These are phyloP conservation scores for Arbacia lixula DNA, from an alignment of 53 echinoderm and acorn worm species.

Conservation along the genomic window DNA sequence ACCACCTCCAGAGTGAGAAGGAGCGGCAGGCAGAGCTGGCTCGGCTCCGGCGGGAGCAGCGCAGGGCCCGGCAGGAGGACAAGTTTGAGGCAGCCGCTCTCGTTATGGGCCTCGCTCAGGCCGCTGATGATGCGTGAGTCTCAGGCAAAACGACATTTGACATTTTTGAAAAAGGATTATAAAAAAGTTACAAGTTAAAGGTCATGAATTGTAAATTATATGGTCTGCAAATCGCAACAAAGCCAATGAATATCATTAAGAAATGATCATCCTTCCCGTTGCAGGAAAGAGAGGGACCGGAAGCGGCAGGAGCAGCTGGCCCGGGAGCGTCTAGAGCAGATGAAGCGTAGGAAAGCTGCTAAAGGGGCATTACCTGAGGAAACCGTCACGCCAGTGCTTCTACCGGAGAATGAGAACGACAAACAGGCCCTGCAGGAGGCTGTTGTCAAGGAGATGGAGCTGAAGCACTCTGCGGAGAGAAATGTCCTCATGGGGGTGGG, in stretches of 20 bases:
- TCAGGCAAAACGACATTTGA: no score
- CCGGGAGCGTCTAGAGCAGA: slow-evolving; percentile 78
- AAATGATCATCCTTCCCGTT: no score
- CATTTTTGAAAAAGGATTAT: no score
- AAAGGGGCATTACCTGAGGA: slow-evolving; percentile 1
- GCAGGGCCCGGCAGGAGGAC: slow-evolving; percentile 89
- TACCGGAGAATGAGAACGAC: slow-evolving; percentile 85
- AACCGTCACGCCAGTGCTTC: slow-evolving; percentile 60
- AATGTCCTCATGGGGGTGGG: slow-evolving; percentile 82
- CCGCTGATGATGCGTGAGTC: slow-evolving; percentile 89
- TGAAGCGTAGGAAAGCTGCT: slow-evolving; percentile 63
- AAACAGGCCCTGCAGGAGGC: slow-evolving; percentile 83
- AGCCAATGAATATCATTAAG: no score
- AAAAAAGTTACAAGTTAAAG: no score
- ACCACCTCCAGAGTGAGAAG: slow-evolving; percentile 76
- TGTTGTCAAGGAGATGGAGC: slow-evolving; percentile 92
- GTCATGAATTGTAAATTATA: no score
- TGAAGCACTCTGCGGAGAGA: slow-evolving; percentile 84
- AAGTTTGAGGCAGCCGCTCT: slow-evolving; percentile 99
- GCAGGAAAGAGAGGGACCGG: slow-evolving; percentile 78
- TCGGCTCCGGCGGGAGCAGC: slow-evolving; percentile 85
- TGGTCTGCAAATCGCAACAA: no score
- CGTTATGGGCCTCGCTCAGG: slow-evolving; percentile 85
- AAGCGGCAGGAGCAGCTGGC: slow-evolving; percentile 85
- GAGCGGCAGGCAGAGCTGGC: slow-evolving; percentile 88